Percentiles rank a stretch among this genome's conserved stretches.
Conservation (phyloP, 2,888 invertebrate genomes). For the Lagria hirta region DNA sequence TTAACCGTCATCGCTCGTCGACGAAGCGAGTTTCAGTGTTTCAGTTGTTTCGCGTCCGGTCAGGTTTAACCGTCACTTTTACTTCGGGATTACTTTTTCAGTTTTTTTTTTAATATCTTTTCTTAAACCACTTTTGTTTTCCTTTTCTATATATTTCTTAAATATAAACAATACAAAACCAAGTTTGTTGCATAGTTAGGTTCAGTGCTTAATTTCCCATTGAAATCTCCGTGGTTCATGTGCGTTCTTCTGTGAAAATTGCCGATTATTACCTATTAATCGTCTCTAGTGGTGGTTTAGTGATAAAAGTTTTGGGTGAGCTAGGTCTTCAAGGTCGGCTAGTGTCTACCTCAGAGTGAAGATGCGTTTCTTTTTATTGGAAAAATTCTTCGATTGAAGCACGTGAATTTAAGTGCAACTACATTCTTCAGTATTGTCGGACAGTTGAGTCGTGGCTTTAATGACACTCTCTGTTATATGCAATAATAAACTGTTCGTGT, state of each 20-base stretch:
- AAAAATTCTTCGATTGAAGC: conserved; percentile 28
- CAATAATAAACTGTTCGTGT: conserved; percentile 25
- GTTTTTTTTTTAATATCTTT: background rate
- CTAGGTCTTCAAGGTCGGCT: conserved; percentile 21
- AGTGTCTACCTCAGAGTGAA: conserved; percentile 15
- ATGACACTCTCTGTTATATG: conserved; percentile 16
- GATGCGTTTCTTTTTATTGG: conserved; percentile 14
- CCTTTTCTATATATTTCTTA: background rate
- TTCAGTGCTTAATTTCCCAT: conserved; percentile 8
- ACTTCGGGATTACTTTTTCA: conserved; percentile 4
- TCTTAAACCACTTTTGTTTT: background rate
- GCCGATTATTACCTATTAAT: background rate
- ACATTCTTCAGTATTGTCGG: conserved; percentile 31
- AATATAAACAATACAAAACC: background rate
- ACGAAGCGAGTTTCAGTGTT: conserved; percentile 8
- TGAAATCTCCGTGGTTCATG: conserved; percentile 12
- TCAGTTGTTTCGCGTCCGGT: conserved; percentile 24
- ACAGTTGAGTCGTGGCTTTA: conserved; percentile 11
- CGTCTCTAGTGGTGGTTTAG: conserved; percentile 1
- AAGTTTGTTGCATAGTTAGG: background rate
- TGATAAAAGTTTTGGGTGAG: conserved; percentile 4
- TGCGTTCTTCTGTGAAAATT: conserved; percentile 8
- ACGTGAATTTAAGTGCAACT: conserved; percentile 36
- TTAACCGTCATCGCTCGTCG: conserved; percentile 26
- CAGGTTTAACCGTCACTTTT: conserved; percentile 15